Conservation (phyloP, 2,797 vertebrate genomes). For the Stomatorhinus walkeri region DNA sequence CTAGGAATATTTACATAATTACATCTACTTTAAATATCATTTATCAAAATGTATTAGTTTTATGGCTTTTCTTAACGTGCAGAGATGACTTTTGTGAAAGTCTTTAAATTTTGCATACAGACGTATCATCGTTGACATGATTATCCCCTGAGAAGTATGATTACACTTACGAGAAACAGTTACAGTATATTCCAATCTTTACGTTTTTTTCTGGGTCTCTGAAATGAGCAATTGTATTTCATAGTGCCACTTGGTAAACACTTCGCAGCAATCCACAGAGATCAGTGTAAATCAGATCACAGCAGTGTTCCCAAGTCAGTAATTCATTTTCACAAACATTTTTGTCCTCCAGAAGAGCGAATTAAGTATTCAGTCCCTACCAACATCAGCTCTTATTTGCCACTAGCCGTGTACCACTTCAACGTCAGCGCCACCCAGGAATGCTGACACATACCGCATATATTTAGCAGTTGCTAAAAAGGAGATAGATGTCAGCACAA, state of each 20-base stretch:
- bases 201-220: background rate
- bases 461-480: background rate
- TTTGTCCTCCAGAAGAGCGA: background rate
- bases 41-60: constrained; percentile 1
- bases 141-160: background rate
- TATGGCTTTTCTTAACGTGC: background rate
- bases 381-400: background rate
- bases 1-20: constrained; percentile 3
- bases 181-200: background rate
- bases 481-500: background rate
- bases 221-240: background rate
- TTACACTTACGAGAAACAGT: background rate
- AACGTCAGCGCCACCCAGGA: background rate
- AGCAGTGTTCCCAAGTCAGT: background rate
- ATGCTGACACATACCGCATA: background rate
- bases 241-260: background rate
- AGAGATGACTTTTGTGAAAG: background rate
- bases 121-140: background rate
- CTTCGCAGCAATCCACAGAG: background rate
- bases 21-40: constrained; percentile 13
- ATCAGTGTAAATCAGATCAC: background rate
- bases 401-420: background rate
- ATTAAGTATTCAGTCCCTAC: background rate
- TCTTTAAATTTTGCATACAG: background rate
- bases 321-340: background rate